A percentile compares a stretch with the other conserved stretches of the same genome.
Evolutionary conservation across 2,797 vertebrate species (phyloP).

Genomic region (Pogonophryne albipinna): DNA sequence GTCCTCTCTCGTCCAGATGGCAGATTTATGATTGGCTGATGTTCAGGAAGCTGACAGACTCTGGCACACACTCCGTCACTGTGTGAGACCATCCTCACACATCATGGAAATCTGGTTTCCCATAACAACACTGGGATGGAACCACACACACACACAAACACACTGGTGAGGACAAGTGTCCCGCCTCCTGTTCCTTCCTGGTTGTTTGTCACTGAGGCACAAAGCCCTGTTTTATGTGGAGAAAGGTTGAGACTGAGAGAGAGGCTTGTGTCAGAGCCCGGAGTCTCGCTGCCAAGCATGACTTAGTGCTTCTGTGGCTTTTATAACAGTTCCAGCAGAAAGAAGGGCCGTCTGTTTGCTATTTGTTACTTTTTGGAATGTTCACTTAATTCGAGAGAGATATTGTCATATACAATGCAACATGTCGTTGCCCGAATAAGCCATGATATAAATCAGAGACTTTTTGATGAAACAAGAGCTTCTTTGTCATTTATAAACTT

Average conservation of each 20-base stretch:
- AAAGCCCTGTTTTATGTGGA: conserved; percentile 75
- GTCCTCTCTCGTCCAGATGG: conserved; percentile 46
- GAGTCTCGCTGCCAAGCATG: conserved; percentile 66
- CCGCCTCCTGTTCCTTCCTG: conserved; percentile 76
- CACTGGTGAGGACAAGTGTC: conserved; percentile 59
- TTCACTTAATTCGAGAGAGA: neutral
- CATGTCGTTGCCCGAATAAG: neutral
- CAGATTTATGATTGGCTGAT: conserved; percentile 48
- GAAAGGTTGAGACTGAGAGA: conserved; percentile 69
- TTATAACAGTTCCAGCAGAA: conserved; percentile 47
- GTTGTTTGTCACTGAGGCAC: conserved; percentile 74
- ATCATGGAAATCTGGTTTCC: conserved; percentile 66
- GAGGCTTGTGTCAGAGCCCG: conserved; percentile 72
- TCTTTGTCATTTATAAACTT: neutral
- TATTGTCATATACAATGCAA: neutral
- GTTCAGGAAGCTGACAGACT: conserved; percentile 45
- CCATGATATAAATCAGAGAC: neutral
- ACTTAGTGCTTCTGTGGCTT: conserved; percentile 63
- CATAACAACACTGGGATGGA: conserved; percentile 70
- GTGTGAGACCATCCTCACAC: conserved; percentile 50
- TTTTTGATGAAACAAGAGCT: neutral
- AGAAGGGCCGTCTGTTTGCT: conserved; percentile 4
- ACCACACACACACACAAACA: conserved; percentile 48
- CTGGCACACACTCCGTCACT: conserved; percentile 24
- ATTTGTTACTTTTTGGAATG: conserved; percentile 2